Evolutionary conservation across 2,113 vertebrate species (phyloP).

Genomic region (rabbit (Oryctolagus cuniculus)): mOryCun1.1 NC_091441.1:12887001-12887500

Average conservation of each 20-base stretch:
- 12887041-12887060: too few species aligned
- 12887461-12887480: background rate
- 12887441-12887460: slow-evolving; percentile 6
- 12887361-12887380: background rate
- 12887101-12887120: background rate
- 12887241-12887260: fast-evolving
- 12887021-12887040: background rate
- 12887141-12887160: background rate
- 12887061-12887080: background rate
- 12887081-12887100: background rate
- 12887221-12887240: fast-evolving
- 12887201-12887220: background rate
- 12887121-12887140: background rate
- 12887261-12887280: fast-evolving
- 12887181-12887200: background rate
- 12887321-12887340: background rate
- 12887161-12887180: background rate
- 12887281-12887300: fast-evolving
- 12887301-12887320: fast-evolving
- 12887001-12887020: background rate
- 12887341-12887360: background rate
- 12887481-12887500: background rate
- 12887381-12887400: background rate
- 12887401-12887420: background rate
- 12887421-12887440: background rate